phyloP scores from a whole-genome alignment of 2,113 vertebrate genomes.

The Tretioscincus oriximinensis region DNA sequence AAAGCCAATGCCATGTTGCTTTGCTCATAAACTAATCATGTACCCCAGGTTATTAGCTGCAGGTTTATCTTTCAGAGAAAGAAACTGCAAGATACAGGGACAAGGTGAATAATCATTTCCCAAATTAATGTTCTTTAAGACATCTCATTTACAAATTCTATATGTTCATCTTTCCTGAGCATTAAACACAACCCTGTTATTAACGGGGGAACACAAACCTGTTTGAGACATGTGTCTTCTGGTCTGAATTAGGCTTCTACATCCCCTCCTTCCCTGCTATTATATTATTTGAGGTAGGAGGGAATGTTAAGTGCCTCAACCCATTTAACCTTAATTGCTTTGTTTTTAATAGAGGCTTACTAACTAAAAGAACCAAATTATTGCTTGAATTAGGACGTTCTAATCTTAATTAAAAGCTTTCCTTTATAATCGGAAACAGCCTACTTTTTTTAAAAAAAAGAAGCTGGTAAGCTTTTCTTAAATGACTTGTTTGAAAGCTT shows the following conservation, averaged over 20 bases:
- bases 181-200: conserved; percentile 43
- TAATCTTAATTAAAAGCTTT: conserved; percentile 78
- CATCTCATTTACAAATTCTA: conserved; percentile 10
- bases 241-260: conserved; percentile 61
- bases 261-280: conserved; percentile 42
- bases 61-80: neutral
- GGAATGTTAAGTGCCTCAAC: conserved; percentile 68
- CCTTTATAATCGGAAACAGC: conserved; percentile 73
- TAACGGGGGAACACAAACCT: conserved; percentile 45
- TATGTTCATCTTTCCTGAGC: conserved; percentile 39
- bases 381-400: conserved; percentile 72
- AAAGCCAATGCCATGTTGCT: neutral
- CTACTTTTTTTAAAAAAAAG: conserved; percentile 38
- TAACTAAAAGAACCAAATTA: conserved; percentile 75
- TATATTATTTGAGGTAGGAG: conserved; percentile 48
- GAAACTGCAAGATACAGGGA: neutral
- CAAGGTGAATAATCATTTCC: neutral
- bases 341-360: conserved; percentile 75
- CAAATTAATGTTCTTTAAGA: conserved; percentile 18
- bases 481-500: conserved; percentile 67
- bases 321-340: conserved; percentile 77
- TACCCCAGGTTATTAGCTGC: neutral
- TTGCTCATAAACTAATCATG: conserved; percentile 3
- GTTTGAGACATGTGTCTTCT: conserved; percentile 54
- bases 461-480: conserved; percentile 56